phyloP scores from a whole-genome alignment of 2,797 vertebrate species.

The Chaunax sp. region DNA sequence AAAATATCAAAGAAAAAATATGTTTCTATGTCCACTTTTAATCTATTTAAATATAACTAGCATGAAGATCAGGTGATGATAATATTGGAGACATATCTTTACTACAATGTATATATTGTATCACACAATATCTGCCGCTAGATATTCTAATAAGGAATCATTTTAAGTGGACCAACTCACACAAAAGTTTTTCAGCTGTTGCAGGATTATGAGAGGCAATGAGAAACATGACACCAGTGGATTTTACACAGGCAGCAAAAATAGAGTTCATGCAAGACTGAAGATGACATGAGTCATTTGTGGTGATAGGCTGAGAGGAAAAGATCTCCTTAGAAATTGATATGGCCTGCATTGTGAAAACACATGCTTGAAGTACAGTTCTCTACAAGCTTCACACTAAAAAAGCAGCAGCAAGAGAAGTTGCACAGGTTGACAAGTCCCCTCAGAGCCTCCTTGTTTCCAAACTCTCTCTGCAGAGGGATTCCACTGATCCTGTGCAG shows the following conservation, averaged over 20 bases:
- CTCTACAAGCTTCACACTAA: constrained; percentile 23
- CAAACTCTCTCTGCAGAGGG: constrained; percentile 31
- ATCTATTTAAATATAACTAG: constrained; percentile 5
- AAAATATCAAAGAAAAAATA: too few species aligned
- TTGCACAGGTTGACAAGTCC: constrained; percentile 26
- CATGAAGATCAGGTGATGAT: constrained; percentile 18
- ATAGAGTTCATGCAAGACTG: constrained; percentile 14
- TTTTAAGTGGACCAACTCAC: too few species aligned
- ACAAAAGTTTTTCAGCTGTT: too few species aligned
- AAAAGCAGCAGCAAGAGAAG: constrained; percentile 34
- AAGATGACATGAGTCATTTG: constrained; percentile 36
- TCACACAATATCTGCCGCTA: too few species aligned
- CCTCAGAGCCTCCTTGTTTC: constrained; percentile 35
- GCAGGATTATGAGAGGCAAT: background rate
- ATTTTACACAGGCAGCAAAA: constrained; percentile 7
- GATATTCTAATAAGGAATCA: background rate
- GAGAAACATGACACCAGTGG: constrained; percentile 16
- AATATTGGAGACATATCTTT: background rate
- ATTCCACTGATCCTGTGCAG: constrained; percentile 27
- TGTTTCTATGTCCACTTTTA: background rate
- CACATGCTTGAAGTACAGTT: constrained; percentile 33
- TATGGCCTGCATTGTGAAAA: constrained; percentile 29
- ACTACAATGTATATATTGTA: too few species aligned
- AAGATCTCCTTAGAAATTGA: constrained; percentile 25
- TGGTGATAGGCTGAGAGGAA: constrained; percentile 34